Evolutionary conservation across 2,888 invertebrate genomes (phyloP), one percentile per base, ranked within the genome.

Genomic region (Troides oblongomaculatus): DNA sequence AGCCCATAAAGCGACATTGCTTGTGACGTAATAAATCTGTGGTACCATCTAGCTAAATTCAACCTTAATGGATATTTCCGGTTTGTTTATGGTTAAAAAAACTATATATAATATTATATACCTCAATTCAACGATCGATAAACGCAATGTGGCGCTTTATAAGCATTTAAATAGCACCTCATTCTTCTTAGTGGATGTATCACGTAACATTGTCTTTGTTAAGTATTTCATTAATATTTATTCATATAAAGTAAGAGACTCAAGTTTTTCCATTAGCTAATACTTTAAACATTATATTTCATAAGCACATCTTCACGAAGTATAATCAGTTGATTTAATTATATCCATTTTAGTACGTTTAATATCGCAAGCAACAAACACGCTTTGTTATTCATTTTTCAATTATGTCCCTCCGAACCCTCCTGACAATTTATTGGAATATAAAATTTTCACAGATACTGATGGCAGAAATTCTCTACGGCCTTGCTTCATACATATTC

Each of bases 371-470:
- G 64, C 57, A 61, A 59, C 21, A 36, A 64, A 64, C 53, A 53
- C 12, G 70, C 83, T 86, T 85, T 79, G 81, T 81, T 80, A 81
- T 83, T 84, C 83, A 85, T 88, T 87, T 86, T 85, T 84, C 86
- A 85, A 84, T 84, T 85, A 84, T 86, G 86, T 89, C 89, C 88
- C 50, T 50, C 50, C 50, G 14, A 88, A 88, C 86, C 89, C 89
- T 88, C 90, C 89, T 90, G 90, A 88, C 91, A 90, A 90, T 90
- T 91, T 91, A 90, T 91, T 90, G 89, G 89, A 81, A 85, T 89
- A 88, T 90, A 89, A 89, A 88, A 90, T 89, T 90, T 90, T 90
- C 89, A 69, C 71, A 71, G 82, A 87, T 79, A 85, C 86, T 83
- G 81, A 83, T 81, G 82, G 84, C 85, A 85, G 85, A 86, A 82